A percentile compares a stretch with the other conserved stretches of the same genome.
Conservation (phyloP, 2,797 vertebrate genomes). For the Saxicola maurus region DNA sequence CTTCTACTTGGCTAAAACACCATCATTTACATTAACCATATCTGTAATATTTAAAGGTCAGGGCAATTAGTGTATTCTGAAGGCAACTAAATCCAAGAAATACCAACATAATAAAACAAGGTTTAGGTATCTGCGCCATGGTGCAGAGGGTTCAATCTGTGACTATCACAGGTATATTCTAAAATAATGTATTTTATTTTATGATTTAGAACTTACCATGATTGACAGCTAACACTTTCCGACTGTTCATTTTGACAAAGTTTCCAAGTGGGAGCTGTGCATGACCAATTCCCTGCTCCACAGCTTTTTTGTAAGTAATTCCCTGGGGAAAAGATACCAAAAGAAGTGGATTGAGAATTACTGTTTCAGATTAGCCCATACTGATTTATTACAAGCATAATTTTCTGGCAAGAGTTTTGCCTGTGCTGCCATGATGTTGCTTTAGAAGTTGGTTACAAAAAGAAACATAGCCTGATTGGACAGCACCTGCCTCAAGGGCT, state of each 20-base stretch:
- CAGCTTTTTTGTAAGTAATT: constrained; percentile 84
- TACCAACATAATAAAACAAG: not conserved
- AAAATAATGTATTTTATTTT: not conserved
- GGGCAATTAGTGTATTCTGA: not conserved
- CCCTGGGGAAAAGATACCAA: constrained; percentile 72
- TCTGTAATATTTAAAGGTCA: not conserved
- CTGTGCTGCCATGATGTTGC: not conserved
- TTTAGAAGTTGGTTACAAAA: not conserved
- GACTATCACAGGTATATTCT: not conserved
- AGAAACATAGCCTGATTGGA: rapidly evolving
- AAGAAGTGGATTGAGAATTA: not conserved
- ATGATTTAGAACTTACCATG: constrained; percentile 80
- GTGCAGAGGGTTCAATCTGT: not conserved
- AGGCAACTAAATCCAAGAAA: not conserved
- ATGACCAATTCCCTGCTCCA: constrained; percentile 85
- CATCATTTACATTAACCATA: not conserved
- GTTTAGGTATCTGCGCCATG: not conserved
- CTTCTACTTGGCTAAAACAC: not conserved
- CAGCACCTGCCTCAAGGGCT: not conserved
- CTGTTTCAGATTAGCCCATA: not conserved
- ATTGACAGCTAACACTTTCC: constrained; percentile 94
- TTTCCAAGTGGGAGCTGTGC: constrained; percentile 91
- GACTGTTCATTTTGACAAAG: constrained; percentile 97
- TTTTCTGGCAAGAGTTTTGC: not conserved
- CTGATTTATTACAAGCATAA: not conserved